These are phyloP conservation scores for Megalurothrips usitatus DNA, from an alignment of 2,888 invertebrate genomes.

Conservation along the genomic window DNA sequence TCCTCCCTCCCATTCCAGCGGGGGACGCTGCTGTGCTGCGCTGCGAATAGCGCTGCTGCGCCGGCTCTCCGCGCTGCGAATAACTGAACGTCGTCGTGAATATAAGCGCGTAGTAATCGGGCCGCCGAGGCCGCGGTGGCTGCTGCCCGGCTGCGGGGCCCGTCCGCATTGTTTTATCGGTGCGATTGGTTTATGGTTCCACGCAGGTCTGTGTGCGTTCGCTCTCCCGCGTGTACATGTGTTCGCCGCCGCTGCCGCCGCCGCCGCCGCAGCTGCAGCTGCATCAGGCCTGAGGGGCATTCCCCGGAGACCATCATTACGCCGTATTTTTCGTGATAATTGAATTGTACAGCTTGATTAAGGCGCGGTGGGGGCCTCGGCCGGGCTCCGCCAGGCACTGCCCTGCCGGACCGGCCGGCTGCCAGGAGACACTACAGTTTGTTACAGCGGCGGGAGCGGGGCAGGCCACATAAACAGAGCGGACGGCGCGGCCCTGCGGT, in stretches of 20 bases:
- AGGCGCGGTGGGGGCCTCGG: not conserved
- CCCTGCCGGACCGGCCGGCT: not conserved
- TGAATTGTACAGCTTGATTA: conserved; percentile 23
- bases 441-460: not conserved
- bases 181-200: not conserved
- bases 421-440: not conserved
- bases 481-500: no score
- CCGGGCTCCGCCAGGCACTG: not conserved
- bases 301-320: not conserved
- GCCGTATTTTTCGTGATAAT: conserved; percentile 26
- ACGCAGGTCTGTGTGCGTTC: not conserved
- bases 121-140: not conserved
- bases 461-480: not conserved
- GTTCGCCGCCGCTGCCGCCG: not conserved
- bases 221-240: not conserved
- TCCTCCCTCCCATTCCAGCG: no score
- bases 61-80: not conserved
- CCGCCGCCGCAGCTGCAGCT: not conserved
- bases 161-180: not conserved
- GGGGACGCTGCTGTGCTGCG: not conserved
- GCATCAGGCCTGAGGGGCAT: not conserved
- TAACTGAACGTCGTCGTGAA: no score
- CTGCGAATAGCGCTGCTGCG: not conserved
- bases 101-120: not conserved
- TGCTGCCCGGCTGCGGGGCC: not conserved